These are phyloP conservation scores for Drosophila navojoa DNA, from an alignment of 1,140 invertebrate genomes.

Conservation along the genomic window DNA sequence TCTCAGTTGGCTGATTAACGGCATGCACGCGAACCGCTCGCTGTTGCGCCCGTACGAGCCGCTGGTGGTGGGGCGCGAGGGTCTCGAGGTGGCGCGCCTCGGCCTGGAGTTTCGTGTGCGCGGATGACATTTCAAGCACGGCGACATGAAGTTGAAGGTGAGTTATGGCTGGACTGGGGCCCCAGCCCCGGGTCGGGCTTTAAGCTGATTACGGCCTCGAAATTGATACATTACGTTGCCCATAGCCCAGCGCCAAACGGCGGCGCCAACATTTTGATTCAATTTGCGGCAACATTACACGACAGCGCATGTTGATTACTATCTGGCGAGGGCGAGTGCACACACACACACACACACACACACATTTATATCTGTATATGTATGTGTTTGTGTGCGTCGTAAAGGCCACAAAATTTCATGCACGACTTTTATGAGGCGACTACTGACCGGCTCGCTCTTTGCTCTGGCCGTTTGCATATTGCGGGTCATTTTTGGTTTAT, in stretches of 20 bases:
- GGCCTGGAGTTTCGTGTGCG: slow-evolving; percentile 90
- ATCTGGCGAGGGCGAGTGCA: slow-evolving; percentile 61
- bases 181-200: slow-evolving; percentile 13
- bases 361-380: slow-evolving; percentile 67
- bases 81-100: slow-evolving; percentile 90
- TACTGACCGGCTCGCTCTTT: slow-evolving; percentile 17
- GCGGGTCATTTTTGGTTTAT: too few species aligned
- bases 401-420: slow-evolving; percentile 81
- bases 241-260: slow-evolving; percentile 37
- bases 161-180: slow-evolving; percentile 50
- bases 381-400: slow-evolving; percentile 43
- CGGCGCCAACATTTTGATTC: slow-evolving; percentile 60
- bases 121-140: slow-evolving; percentile 90
- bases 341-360: background rate
- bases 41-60: slow-evolving; percentile 81
- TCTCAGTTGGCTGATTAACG: slow-evolving; percentile 95
- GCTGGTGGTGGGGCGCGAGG: slow-evolving; percentile 75
- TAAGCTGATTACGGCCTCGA: slow-evolving; percentile 68
- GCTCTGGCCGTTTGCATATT: too few species aligned
- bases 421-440: slow-evolving; percentile 56
- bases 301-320: slow-evolving; percentile 78
- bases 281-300: slow-evolving; percentile 78
- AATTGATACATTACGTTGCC: slow-evolving; percentile 69
- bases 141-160: slow-evolving; percentile 93
- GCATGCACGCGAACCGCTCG: slow-evolving; percentile 88